Base-by-base conservation (phyloP, 2,113 vertebrate species). In the Rhombomys opimus region DNA sequence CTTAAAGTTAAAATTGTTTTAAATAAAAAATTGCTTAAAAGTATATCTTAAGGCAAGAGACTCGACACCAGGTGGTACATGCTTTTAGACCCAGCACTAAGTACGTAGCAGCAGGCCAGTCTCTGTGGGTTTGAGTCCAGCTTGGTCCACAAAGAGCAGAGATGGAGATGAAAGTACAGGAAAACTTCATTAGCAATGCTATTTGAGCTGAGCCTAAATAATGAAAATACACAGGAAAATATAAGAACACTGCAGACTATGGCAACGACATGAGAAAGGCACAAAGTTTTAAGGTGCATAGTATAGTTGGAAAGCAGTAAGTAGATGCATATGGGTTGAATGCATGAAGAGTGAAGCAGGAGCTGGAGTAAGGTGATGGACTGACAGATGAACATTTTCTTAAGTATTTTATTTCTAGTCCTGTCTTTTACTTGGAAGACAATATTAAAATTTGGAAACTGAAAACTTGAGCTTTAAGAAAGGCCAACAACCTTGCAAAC, bases 381-480 rank as follows among this genome's bases (percentile, higher is more conserved):
- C 72, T 41, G 18, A n/a, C n/a, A 22, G n/a, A n/a, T 38, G n/a
- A 84, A 63, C 25, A 63, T 23, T 41, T 61, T 41, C 38, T 59
- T 63, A 35, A 61, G 14, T n/a, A 7, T 63, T 61, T 82, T 63
- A 41, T 23, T n/a, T 84, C 57, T 84, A 7, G 23, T n/a, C 20
- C 30, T 84, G 12, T 41, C 81, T 41, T 63, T 12, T 61, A 67
- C 18, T 52, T 96, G 68, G 77, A 95, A 70, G 70, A 82, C 52
- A 90, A 35, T 87, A 32, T 87, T 87, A 5, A n/a, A 67, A 84
- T 77, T 75, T 77, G 15, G 75, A 93, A 32, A 87, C 38, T 30
- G 86, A 92, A 84, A 92, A 32, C 13, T 38, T 57, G 87, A 91
- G 68, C 72, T 68, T 2, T 91, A 78, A 59, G 57, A 59, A 93